These are phyloP conservation scores for Polydrusus pterygomalis DNA, from an alignment of 2,888 invertebrate genomes.

Conservation along the genomic window DNA sequence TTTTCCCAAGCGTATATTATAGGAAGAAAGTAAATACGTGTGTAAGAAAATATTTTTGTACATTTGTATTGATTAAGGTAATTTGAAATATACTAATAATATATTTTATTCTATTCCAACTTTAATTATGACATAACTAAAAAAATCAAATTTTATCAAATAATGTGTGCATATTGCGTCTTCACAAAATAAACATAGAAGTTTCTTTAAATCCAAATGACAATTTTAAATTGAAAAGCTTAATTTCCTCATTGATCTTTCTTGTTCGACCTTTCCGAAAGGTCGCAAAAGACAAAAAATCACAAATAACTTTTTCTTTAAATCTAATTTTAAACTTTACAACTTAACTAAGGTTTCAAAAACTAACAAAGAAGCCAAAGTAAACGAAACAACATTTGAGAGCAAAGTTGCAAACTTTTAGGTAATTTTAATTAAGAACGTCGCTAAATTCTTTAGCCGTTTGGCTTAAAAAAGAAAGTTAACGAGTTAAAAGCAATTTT, in stretches of 20 bases:
- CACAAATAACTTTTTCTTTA: not conserved
- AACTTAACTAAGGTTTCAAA: not conserved
- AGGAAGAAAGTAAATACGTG: too few relatives aligned
- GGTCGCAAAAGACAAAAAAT: not conserved
- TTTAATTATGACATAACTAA: too few relatives aligned
- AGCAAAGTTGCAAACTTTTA: constrained; percentile 1
- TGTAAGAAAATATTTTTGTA: too few relatives aligned
- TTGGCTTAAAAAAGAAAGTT: not conserved
- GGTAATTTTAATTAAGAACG: constrained; percentile 11
- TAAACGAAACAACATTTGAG: not conserved
- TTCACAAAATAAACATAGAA: too few relatives aligned
- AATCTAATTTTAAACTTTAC: constrained; percentile 14
- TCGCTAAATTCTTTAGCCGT: constrained; percentile 4
- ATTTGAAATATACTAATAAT: too few relatives aligned
- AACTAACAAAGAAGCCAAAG: constrained; percentile 7
- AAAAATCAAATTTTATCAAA: too few relatives aligned
- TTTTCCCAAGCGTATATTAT: too few relatives aligned
- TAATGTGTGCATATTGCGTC: too few relatives aligned
- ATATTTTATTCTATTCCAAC: too few relatives aligned
- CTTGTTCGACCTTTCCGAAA: not conserved
- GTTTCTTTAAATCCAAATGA: too few relatives aligned
- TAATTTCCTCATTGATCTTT: not conserved
- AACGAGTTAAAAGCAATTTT: constrained; percentile 8
- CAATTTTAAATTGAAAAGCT: too few relatives aligned
- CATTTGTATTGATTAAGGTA: too few relatives aligned